These are phyloP conservation scores for Mormyrops attenuatus DNA, from an alignment of 2,797 vertebrate species.

Conservation along the genomic window DNA sequence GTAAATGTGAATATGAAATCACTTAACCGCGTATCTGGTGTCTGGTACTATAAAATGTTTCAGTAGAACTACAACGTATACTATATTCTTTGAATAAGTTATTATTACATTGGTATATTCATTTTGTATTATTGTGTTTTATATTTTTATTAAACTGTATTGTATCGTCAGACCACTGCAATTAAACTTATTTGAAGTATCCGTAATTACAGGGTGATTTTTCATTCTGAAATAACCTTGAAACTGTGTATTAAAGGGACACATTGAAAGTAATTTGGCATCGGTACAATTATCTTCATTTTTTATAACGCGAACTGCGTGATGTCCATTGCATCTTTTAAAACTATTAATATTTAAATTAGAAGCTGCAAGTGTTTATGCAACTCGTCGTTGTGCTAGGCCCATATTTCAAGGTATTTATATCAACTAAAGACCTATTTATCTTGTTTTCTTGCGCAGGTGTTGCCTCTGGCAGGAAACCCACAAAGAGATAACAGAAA, in stretches of 20 bases:
- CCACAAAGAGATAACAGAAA: neutral
- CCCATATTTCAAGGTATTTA: neutral
- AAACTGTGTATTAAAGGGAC: neutral
- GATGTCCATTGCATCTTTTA: neutral
- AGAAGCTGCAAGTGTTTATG: neutral
- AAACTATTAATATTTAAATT: neutral
- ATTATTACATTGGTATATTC: neutral
- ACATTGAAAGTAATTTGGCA: neutral
- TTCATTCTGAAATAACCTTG: neutral
- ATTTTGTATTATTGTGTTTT: neutral
- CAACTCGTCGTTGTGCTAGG: neutral
- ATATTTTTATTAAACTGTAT: neutral
- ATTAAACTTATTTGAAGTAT: neutral
- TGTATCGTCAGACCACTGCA: neutral
- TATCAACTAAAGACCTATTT: neutral
- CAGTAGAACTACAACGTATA: neutral
- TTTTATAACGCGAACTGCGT: neutral
- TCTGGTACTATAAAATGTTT: neutral
- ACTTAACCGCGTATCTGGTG: neutral
- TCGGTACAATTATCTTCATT: neutral
- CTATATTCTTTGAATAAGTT: neutral
- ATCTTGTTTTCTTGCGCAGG: neutral
- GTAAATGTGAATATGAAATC: neutral
- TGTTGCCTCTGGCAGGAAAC: neutral
- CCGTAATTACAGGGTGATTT: neutral